Conservation (phyloP, 2,888 invertebrate genomes). For the Agrypnus murinus region DNA sequence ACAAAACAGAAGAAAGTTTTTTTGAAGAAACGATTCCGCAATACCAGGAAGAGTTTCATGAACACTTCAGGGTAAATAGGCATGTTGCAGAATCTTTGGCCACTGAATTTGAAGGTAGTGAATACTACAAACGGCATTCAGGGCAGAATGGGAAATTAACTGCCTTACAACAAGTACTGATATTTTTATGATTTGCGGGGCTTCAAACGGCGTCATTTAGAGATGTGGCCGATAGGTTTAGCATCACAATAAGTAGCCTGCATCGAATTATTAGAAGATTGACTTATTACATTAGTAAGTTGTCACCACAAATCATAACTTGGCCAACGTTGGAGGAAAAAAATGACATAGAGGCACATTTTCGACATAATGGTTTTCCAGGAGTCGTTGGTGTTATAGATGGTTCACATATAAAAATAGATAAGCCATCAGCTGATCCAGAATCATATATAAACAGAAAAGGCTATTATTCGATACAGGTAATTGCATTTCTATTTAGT, state of each 20-base stretch:
- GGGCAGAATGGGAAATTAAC: constrained; percentile 3
- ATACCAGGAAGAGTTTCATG: not conserved
- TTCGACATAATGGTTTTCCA: too few species aligned
- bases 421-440: too few species aligned
- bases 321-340: too few species aligned
- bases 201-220: constrained; percentile 46
- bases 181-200: constrained; percentile 45
- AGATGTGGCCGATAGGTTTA: constrained; percentile 51
- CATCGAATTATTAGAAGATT: constrained; percentile 2
- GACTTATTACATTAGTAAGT: too few species aligned
- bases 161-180: constrained; percentile 14
- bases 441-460: too few species aligned
- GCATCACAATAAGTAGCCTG: constrained; percentile 46
- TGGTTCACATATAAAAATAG: too few species aligned
- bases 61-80: not conserved
- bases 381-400: too few species aligned
- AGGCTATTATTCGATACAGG: too few species aligned
- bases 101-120: not conserved
- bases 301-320: too few species aligned
- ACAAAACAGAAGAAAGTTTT: not conserved
- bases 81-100: not conserved
- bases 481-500: too few species aligned
- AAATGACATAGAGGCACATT: too few species aligned
- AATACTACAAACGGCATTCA: not conserved
- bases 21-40: not conserved